phyloP scores from a whole-genome alignment of 2,113 vertebrate genomes.

The Nasalis larvatus region DNA sequence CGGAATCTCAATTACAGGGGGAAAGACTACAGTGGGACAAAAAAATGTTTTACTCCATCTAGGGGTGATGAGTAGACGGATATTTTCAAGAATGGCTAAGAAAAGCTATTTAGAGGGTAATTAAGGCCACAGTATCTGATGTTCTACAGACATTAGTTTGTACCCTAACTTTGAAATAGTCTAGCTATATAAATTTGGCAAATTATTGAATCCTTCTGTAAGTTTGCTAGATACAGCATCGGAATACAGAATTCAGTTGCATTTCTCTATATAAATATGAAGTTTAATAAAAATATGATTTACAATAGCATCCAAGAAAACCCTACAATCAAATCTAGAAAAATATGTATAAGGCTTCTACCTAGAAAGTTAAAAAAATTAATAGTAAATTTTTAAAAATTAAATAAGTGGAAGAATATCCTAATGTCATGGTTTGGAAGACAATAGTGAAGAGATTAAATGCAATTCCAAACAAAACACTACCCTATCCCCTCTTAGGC shows the following conservation, averaged over 20 bases:
- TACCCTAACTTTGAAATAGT: neutral
- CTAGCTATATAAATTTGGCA: neutral
- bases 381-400: neutral
- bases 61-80: neutral
- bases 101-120: neutral
- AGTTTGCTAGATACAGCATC: neutral
- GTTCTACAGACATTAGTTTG: neutral
- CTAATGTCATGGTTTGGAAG: neutral
- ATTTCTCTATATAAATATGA: neutral
- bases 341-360: neutral
- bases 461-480: neutral
- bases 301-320: neutral
- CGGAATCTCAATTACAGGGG: neutral
- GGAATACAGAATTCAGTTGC: neutral
- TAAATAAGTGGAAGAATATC: neutral
- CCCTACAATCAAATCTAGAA: neutral
- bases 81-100: neutral
- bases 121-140: neutral
- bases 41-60: neutral
- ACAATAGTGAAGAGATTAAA: neutral
- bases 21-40: neutral
- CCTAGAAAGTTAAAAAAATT: neutral
- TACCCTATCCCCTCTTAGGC: neutral
- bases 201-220: neutral
- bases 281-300: constrained; percentile 12